A percentile compares a stretch with the other conserved stretches of the same genome.
Conservation (phyloP, 2,797 vertebrate genomes). For the Anisognathus igniventris region DNA sequence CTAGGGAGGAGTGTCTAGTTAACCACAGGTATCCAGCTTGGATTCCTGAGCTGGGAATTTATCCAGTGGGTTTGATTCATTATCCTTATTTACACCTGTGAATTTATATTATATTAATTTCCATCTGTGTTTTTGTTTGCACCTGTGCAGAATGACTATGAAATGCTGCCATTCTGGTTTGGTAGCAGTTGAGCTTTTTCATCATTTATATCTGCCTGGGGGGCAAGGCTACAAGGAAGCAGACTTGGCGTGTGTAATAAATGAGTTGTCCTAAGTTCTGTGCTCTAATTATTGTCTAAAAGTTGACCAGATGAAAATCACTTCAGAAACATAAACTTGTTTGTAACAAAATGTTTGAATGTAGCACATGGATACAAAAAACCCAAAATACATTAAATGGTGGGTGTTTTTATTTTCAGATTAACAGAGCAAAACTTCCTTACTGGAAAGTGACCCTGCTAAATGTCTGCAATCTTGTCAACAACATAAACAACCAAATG, state of each 20-base stretch:
- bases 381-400: accelerated
- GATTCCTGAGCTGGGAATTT: conserved; percentile 12
- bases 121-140: conserved; percentile 29
- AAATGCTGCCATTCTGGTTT: conserved; percentile 51
- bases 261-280: neutral
- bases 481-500: conserved; percentile 68
- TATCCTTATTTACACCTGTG: conserved; percentile 15
- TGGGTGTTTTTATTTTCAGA: conserved; percentile 65
- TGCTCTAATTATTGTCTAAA: neutral
- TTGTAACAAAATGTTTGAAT: neutral
- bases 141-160: neutral
- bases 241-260: neutral
- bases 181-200: conserved; percentile 8
- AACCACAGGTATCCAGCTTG: conserved; percentile 34
- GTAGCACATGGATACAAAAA: neutral
- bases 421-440: conserved; percentile 83
- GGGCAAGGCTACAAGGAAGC: neutral
- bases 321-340: neutral
- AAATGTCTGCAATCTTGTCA: conserved; percentile 84
- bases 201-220: neutral
- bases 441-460: conserved; percentile 87
- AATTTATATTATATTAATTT: conserved; percentile 28
- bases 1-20: neutral
- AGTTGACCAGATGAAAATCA: neutral
- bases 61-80: conserved; percentile 1